Evolutionary conservation across 2,113 vertebrate genomes (phyloP), one percentile per base, ranked within the genome.

Genomic region (Festucalex cinctus): DNA sequence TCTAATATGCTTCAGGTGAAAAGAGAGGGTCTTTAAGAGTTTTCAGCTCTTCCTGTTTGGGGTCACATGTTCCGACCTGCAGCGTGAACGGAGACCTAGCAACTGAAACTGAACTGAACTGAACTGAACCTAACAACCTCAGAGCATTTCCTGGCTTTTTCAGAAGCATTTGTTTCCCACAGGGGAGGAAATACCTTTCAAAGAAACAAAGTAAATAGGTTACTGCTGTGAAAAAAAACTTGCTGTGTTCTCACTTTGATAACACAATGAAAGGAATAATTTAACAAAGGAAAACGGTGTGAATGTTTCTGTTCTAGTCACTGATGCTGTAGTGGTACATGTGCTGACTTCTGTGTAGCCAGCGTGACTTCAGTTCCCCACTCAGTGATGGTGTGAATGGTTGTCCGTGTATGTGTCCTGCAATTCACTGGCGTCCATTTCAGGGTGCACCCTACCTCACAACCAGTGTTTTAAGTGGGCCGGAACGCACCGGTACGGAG

Each of bases 241-340:
- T 43, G 7, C 71, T 88, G 70, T 88, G 82, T 88, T 85, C 74
- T 75, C 70, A 46, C 67, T 69, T 83, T 88, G 80, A 86, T 85
- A 83, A 63, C 44, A 86, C 28, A 83, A 86, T 76, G 73, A 85
- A 87, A 86, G 69, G 63, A 48, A 78, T 65, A 49, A 20, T n/a
- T 51, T 9, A 9, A 4, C 20, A 86, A 43, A 43, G 19, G 46
- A 46, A 63, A 26, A 44, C 39, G n/a, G n/a, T 68, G 69, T 77
- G 69, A 80, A 77, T 59, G 48, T 22, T 35, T 58, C 3, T 32
- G 2, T 20, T 51, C 2, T 51, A 10, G 48, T 3, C n/a, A 10
- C 5, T 16, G 43, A 46, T 46, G 43, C 14, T 19, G 16, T 17
- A 46, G 43, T 9, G 9, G 39, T 41, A 41, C 43, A 46, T 17